phyloP scores from a whole-genome alignment of 1,140 invertebrate genomes.

The Trichonephila clavipes region DNA sequence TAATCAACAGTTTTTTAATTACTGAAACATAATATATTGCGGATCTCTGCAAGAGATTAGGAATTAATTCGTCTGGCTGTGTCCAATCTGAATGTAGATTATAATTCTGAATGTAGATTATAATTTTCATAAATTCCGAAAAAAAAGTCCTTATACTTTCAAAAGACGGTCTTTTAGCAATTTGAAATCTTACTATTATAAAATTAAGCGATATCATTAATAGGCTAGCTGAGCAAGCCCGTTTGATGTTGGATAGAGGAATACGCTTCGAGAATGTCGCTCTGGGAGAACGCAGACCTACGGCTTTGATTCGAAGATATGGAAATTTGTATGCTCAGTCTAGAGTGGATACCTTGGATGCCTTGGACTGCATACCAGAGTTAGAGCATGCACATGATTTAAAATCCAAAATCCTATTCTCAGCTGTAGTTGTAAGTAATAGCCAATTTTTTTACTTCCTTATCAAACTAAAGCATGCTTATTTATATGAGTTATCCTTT shows the following conservation, averaged over 20 bases:
- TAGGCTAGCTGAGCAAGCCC: constrained; percentile 74
- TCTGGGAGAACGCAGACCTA: constrained; percentile 79
- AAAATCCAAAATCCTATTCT: constrained; percentile 95
- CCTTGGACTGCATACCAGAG: constrained; percentile 88
- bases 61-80: too few relatives aligned
- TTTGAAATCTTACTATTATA: too few relatives aligned
- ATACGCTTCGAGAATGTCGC: constrained; percentile 65
- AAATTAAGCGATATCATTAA: not conserved
- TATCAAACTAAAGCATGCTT: too few relatives aligned
- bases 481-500: too few relatives aligned
- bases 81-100: too few relatives aligned
- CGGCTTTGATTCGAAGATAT: constrained; percentile 87
- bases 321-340: constrained; percentile 90
- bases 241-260: constrained; percentile 72
- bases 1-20: too few relatives aligned
- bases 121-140: too few relatives aligned
- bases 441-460: not conserved
- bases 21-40: too few relatives aligned
- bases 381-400: constrained; percentile 90
- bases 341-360: constrained; percentile 90
- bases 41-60: too few relatives aligned
- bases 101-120: too few relatives aligned
- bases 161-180: too few relatives aligned
- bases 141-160: too few relatives aligned
- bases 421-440: constrained; percentile 93